Evolutionary conservation across 1,140 invertebrate genomes (phyloP), one percentile per base, ranked within the genome.

Genomic region (Eurosta solidaginis): DNA sequence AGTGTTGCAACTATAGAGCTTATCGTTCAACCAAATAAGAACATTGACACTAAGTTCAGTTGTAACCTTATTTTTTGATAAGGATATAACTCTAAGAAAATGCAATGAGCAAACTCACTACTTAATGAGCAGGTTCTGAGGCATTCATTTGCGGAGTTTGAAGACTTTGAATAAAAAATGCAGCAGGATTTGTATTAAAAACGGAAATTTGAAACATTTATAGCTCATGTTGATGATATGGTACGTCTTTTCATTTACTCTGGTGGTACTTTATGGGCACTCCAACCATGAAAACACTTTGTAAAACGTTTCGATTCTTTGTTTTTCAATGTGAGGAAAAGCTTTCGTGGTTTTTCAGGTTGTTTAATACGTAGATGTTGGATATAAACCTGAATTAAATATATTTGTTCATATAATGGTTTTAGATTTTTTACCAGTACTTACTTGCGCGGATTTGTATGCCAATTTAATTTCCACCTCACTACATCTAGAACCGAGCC

Each of bases 381-480:
- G 81, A 99, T 97, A 86, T 99, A 99, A 5, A 99, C 97, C 95
- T 96, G 85, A 82, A 78, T 47, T 17, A 49, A 45, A 77, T 77
- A 33, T 42, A 78, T 68, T 5, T 22, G 20, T 63, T 25, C 20
- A 76, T 74, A 25, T 10, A 73, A 17, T 40, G 40, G 29, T 78
- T 74, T 36, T 27, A 14, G 9, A 45, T 17, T 20, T 44, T 12
- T 2, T 7, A 22, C 1, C 20, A n/a, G 42, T 47, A 40, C 68
- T 86, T 91, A 97, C 96, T 91, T 99, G 97, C 77, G 97, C 98
- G 82, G 97, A 98, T 90, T 99, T 99, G 84, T 97, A 98, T 0
- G 97, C 97, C 27, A 99, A 89, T 90, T 99, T 99, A 63, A 99
- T 97, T 91, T 99, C 98, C 7, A 99, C 97, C 91, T 99, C 98